Conservation (phyloP, 2,113 vertebrate genomes). For the Eulacestoma nigropectus region DNA sequence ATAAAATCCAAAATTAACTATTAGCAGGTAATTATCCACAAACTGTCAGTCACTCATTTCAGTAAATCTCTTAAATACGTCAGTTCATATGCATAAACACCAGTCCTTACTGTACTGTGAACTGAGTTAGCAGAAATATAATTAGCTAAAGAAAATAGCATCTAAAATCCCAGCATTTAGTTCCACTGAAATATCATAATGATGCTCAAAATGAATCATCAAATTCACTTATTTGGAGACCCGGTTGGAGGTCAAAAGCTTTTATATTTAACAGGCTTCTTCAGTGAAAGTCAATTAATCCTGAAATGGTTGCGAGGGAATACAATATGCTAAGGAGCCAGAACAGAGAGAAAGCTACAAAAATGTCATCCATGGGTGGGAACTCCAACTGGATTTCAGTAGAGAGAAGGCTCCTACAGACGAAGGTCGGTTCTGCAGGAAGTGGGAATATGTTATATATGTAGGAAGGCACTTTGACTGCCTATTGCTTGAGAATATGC, state of each 20-base stretch:
- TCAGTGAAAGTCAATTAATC: not conserved
- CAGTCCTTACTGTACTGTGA: not conserved
- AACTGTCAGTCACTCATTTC: not conserved
- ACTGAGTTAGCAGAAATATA: not conserved
- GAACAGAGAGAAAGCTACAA: not conserved
- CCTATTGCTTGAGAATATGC: not conserved
- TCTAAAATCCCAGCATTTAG: not conserved
- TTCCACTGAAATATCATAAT: not conserved
- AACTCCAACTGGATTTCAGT: not conserved
- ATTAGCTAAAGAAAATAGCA: not conserved
- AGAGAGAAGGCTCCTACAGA: not conserved
- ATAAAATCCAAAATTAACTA: not conserved
- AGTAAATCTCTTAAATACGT: not conserved
- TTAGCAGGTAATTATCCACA: not conserved
- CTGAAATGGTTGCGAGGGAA: not conserved
- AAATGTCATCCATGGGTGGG: accelerated
- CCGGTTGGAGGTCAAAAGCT: not conserved
- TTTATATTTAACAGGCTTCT: not conserved
- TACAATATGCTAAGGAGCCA: not conserved
- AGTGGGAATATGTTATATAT: not conserved
- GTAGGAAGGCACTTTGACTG: not conserved
- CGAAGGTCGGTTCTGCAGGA: not conserved
- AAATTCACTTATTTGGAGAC: not conserved
- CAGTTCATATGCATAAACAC: not conserved
- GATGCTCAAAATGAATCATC: not conserved